Base-by-base conservation (phyloP, 2,888 invertebrate species). In the Leptothorax acervorum region DNA sequence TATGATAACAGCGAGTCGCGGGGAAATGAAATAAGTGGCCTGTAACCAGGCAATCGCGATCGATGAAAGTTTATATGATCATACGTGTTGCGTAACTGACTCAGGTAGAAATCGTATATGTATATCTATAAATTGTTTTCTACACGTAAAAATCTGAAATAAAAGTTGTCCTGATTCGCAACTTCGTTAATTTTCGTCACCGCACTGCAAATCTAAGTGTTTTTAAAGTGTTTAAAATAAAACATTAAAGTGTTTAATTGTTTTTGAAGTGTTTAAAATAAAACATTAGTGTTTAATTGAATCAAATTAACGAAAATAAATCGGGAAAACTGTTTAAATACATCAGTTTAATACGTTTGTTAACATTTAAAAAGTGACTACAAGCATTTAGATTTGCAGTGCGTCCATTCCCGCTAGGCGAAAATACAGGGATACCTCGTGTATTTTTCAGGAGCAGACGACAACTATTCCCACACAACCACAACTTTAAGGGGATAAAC, bases 1-100 rank as follows among this genome's bases (percentile, higher is more conserved):
- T 62, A 75, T 11, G 48, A 63, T 63, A 75, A 75, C 23, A 15
- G n/a, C 31, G n/a, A 63, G n/a, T 31, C 15, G 45, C 28, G 31
- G n/a, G n/a, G 74, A 31, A 75, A 62, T n/a, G n/a, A 75, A 57
- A 62, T 35, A 63, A 62, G 63, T 45, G 42, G n/a, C 15, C 31
- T 31, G 45, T 45, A 31, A 63, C 31, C n/a, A 31, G 45, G 45
- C 31, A n/a, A 75, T 75, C 31, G 48, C 18, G 18, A 70, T 68
- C 31, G 48, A 35, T 53, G 15, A 18, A 68, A 51, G 9, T 70
- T 51, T 51, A 31, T 5, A 31, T 15, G 9, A 55, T 23, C 45
- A 66, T 45, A 31, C 9, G 23, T 53, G 8, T 6, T 8, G 35
- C 23, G 39, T 60, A 62, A 62, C 18, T 60, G 57, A 73, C 18